phyloP scores from a whole-genome alignment of 2,888 invertebrate species.

The Mythimna impura region DNA sequence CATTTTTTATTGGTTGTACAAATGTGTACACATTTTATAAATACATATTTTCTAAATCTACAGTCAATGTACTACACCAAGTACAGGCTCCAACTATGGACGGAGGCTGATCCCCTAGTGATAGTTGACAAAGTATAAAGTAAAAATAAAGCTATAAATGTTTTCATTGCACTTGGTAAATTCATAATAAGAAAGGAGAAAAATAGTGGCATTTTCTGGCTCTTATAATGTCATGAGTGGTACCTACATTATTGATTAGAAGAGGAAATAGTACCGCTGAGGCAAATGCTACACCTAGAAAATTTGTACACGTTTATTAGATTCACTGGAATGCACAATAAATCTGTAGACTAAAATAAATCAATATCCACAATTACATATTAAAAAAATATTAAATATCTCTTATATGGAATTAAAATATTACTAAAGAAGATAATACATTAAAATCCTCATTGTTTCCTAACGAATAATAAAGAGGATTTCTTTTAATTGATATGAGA shows the following conservation, averaged over 20 bases:
- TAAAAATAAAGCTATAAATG: slow-evolving; percentile 62
- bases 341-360: slow-evolving; percentile 12
- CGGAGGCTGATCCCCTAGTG: slow-evolving; percentile 49
- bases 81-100: slow-evolving; percentile 56
- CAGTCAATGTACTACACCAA: slow-evolving; percentile 57
- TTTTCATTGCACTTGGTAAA: slow-evolving; percentile 56
- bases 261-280: slow-evolving; percentile 38
- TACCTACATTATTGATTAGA: slow-evolving; percentile 1
- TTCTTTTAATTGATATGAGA: slow-evolving; percentile 10
- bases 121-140: slow-evolving; percentile 51
- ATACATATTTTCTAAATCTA: slow-evolving; percentile 58
- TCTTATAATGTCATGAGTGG: slow-evolving; percentile 10
- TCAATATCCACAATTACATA: slow-evolving; percentile 24
- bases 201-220: slow-evolving; percentile 39
- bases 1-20: slow-evolving; percentile 57
- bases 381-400: slow-evolving; percentile 12
- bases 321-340: slow-evolving; percentile 20
- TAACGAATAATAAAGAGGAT: slow-evolving; percentile 17
- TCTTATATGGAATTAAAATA: slow-evolving; percentile 5
- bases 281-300: slow-evolving; percentile 15
- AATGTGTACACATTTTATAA: slow-evolving; percentile 60
- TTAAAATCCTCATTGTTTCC: slow-evolving; percentile 14
- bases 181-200: slow-evolving; percentile 52
- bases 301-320: slow-evolving; percentile 3
- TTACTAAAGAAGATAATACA: slow-evolving; percentile 15